These are phyloP conservation scores for Paraescarpia echinospica DNA, from an alignment of 1,140 invertebrate species.

Conservation along the genomic window DNA sequence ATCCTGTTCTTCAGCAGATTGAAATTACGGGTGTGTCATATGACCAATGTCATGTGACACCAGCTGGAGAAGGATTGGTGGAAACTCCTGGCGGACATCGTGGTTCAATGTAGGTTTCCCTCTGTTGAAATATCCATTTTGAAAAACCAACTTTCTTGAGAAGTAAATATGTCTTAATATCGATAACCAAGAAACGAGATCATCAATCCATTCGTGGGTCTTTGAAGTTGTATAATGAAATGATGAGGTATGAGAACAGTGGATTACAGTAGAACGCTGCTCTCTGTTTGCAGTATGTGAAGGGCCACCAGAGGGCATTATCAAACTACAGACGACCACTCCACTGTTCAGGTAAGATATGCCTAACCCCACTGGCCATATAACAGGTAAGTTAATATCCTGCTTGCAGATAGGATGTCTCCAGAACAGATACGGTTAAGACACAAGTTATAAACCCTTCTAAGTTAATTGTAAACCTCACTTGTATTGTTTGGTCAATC, in stretches of 20 bases:
- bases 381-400: background rate
- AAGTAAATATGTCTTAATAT: too few species aligned
- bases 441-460: background rate
- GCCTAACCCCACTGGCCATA: background rate
- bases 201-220: too few species aligned
- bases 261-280: background rate
- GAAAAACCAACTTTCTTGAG: too few species aligned
- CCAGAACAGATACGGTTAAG: background rate
- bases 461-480: background rate
- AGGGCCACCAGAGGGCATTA: constrained; percentile 67
- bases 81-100: too few species aligned
- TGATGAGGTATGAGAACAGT: background rate
- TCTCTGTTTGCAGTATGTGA: constrained; percentile 63
- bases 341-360: constrained; percentile 69
- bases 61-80: too few species aligned
- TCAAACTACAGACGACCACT: constrained; percentile 75
- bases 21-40: too few species aligned
- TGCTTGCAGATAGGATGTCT: background rate
- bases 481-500: background rate
- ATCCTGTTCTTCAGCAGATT: too few species aligned
- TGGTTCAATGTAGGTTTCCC: too few species aligned
- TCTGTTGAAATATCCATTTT: too few species aligned
- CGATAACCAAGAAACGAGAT: too few species aligned
- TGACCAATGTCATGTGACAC: too few species aligned
- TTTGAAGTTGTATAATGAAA: background rate